phyloP scores from a whole-genome alignment of 2,113 vertebrate species.

The Sapayoa aenigma region DNA sequence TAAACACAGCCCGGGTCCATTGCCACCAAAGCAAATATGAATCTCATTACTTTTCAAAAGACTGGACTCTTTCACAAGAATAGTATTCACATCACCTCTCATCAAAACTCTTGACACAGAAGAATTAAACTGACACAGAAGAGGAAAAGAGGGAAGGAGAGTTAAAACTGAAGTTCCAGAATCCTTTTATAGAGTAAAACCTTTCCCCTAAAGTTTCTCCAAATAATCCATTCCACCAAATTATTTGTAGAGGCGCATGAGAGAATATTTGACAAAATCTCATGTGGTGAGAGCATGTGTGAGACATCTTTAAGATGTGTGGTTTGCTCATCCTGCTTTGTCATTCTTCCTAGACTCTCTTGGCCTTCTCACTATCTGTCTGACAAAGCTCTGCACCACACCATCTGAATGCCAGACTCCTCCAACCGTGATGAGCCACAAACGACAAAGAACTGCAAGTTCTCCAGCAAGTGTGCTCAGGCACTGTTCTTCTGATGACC shows the following conservation, averaged over 20 bases:
- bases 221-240: not conserved
- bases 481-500: not conserved
- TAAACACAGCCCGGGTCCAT: not conserved
- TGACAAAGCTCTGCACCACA: not conserved
- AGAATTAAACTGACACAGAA: not conserved
- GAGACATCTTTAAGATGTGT: not conserved
- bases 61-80: not conserved
- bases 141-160: not conserved
- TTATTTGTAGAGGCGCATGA: not conserved
- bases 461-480: not conserved
- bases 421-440: accelerated
- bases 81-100: not conserved
- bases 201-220: not conserved
- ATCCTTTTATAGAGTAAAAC: not conserved
- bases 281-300: not conserved
- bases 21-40: not conserved
- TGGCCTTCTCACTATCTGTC: not conserved
- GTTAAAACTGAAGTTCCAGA: not conserved
- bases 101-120: not conserved
- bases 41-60: not conserved
- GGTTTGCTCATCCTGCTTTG: not conserved
- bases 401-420: not conserved
- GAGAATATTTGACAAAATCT: not conserved
- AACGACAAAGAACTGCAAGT: not conserved
- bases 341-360: constrained; percentile 20